Percentiles rank a stretch among this genome's conserved stretches.
phyloP scores from a whole-genome alignment of 2,113 vertebrate species.

The Plectropomus leopardus region DNA sequence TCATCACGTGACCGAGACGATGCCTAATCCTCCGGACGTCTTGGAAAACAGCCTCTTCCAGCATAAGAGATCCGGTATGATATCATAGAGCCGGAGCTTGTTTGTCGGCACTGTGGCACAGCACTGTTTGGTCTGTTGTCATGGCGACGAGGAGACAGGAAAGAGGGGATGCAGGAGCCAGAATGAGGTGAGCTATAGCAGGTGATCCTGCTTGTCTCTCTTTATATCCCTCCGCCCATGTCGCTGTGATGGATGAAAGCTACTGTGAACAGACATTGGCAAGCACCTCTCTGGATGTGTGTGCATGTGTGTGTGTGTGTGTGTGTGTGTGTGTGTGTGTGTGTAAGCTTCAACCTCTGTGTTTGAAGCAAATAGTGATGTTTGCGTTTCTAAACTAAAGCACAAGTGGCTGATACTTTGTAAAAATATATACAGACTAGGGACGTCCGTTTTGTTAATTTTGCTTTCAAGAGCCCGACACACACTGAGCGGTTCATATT shows the following conservation, averaged over 20 bases:
- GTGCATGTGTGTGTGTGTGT: constrained; percentile 1
- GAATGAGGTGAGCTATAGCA: constrained; percentile 67
- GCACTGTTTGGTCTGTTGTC: constrained; percentile 75
- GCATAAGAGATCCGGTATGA: constrained; percentile 50
- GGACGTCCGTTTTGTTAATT: too few relatives aligned
- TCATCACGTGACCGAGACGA: constrained; percentile 31
- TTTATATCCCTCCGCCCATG: constrained; percentile 32
- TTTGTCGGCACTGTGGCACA: constrained; percentile 49
- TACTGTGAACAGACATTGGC: constrained; percentile 33
- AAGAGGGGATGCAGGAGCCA: constrained; percentile 49
- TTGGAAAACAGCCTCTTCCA: constrained; percentile 30
- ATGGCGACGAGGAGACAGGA: constrained; percentile 71
- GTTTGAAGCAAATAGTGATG: neutral
- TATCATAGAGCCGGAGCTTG: constrained; percentile 61
- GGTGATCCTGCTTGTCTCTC: constrained; percentile 62
- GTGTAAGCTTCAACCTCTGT: neutral
- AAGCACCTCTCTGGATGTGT: neutral
- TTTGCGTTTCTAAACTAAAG: constrained; percentile 3
- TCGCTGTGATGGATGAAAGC: constrained; percentile 44
- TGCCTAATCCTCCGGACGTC: constrained; percentile 34
- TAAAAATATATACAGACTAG: too few relatives aligned
- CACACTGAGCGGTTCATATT: too few relatives aligned
- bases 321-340: neutral
- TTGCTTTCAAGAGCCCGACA: too few relatives aligned
- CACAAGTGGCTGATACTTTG: neutral